Evolutionary conservation across 37 sponge, comb jelly and placozoan genomes (phyloP).

Genomic region (Petrosia ficiformis): DNA sequence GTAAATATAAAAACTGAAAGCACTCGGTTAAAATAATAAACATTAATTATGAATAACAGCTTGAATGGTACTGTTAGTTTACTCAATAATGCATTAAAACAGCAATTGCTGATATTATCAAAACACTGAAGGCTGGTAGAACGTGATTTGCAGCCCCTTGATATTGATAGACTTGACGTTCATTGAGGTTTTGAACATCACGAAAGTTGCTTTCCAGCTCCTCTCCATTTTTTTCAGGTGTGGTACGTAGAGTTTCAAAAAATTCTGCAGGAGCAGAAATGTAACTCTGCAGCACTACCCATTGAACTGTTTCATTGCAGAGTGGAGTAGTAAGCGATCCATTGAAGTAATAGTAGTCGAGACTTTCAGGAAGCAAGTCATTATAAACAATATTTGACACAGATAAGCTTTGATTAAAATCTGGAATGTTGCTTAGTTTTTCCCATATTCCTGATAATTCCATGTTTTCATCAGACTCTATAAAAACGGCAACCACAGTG

Average conservation of each 20-base stretch:
- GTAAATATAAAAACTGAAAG: too few species aligned
- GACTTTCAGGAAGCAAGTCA: conserved; percentile 29
- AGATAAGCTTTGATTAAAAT: background rate
- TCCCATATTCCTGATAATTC: background rate
- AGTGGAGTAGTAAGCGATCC: conserved; percentile 68
- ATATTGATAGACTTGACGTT: conserved; percentile 10
- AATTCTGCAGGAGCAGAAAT: conserved; percentile 21
- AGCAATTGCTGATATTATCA: too few species aligned
- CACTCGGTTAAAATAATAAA: too few species aligned
- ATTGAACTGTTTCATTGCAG: conserved; percentile 56
- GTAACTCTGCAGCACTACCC: conserved; percentile 52
- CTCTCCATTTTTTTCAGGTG: background rate
- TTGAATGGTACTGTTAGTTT: too few species aligned
- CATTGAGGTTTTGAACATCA: conserved; percentile 1
- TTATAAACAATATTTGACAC: background rate
- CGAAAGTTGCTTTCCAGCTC: conserved; percentile 12
- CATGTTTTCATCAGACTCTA: background rate
- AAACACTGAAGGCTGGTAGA: too few species aligned
- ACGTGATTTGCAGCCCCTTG: background rate
- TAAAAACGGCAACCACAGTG: background rate
- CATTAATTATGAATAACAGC: too few species aligned
- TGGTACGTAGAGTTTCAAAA: conserved; percentile 14
- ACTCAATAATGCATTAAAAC: too few species aligned
- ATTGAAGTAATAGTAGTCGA: conserved; percentile 47
- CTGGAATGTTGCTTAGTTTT: background rate